Evolutionary conservation across 2,113 vertebrate species (phyloP).

Genomic region (Semicossyphus pulcher): DNA sequence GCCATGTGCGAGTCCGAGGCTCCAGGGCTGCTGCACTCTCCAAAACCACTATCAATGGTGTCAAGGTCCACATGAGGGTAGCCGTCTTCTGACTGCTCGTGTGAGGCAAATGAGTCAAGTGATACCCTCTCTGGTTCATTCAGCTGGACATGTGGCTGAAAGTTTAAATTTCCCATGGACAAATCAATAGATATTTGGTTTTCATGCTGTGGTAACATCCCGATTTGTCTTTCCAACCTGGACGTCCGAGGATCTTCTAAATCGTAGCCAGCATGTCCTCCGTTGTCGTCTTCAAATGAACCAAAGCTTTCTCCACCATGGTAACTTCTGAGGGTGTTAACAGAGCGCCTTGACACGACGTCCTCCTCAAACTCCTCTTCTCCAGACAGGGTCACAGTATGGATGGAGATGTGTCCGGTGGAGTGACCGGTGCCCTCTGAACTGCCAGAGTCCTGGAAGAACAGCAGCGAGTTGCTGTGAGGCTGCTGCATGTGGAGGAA

Average conservation of each 20-base stretch:
- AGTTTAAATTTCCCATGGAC: conserved; percentile 54
- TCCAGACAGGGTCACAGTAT: conserved; percentile 87
- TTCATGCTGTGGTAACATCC: conserved; percentile 58
- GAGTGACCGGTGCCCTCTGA: conserved; percentile 74
- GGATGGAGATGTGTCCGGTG: conserved; percentile 86
- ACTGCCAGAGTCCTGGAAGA: conserved; percentile 40
- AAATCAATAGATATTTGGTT: neutral
- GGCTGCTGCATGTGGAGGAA: neutral
- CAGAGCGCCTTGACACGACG: conserved; percentile 53
- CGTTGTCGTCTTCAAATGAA: conserved; percentile 49
- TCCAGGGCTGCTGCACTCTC: conserved; percentile 88
- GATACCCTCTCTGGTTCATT: conserved; percentile 82
- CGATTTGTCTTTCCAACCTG: conserved; percentile 30
- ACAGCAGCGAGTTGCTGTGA: conserved; percentile 32
- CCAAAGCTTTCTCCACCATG: conserved; percentile 73
- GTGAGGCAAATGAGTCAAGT: conserved; percentile 79
- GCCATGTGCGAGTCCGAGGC: conserved; percentile 82
- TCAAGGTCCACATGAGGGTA: conserved; percentile 91
- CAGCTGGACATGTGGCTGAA: conserved; percentile 67
- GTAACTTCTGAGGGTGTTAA: conserved; percentile 29
- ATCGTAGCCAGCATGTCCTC: conserved; percentile 11
- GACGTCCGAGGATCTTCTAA: conserved; percentile 9
- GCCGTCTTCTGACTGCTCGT: conserved; percentile 81
- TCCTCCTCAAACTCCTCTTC: conserved; percentile 76
- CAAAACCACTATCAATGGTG: conserved; percentile 95